These are phyloP conservation scores for Pristionchus maxplancki DNA, from an alignment of 2,888 invertebrate genomes.

Conservation along the genomic window DNA sequence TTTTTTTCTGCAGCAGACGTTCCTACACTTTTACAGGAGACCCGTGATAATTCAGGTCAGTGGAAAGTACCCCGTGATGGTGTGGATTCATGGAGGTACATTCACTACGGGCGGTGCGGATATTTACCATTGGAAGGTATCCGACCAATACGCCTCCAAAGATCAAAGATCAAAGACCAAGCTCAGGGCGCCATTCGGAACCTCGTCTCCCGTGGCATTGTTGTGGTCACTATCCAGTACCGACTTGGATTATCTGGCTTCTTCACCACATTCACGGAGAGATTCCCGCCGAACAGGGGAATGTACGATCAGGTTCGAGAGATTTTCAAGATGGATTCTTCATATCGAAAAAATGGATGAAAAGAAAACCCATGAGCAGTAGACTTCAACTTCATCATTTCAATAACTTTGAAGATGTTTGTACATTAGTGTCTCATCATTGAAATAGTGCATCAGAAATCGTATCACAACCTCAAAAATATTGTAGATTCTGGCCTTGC, in stretches of 20 bases:
- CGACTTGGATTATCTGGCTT: conserved; percentile 15
- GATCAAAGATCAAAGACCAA: background rate
- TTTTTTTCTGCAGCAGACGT: too few species aligned
- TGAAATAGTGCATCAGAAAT: too few species aligned
- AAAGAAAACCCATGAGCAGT: too few species aligned
- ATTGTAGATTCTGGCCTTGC: background rate
- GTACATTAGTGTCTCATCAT: too few species aligned
- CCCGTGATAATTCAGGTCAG: background rate
- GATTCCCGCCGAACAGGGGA: conserved; percentile 34
- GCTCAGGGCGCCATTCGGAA: conserved; percentile 34
- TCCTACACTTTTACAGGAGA: too few species aligned
- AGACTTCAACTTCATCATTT: background rate
- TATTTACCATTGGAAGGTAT: conserved; percentile 37
- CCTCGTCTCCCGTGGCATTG: conserved; percentile 38
- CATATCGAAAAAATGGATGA: too few species aligned
- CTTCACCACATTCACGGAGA: conserved; percentile 33
- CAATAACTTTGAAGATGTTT: too few species aligned
- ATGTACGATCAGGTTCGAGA: conserved; percentile 21
- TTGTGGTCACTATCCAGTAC: conserved; percentile 32
- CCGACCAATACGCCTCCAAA: background rate
- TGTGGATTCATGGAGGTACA: conserved; percentile 38
- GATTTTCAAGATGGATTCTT: too few species aligned
- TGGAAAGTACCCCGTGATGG: conserved; percentile 9
- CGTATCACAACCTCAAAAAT: too few species aligned
- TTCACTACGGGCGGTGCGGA: conserved; percentile 31